These are phyloP conservation scores for Nerophis ophidion DNA, from an alignment of 2,113 vertebrate genomes.

Conservation along the genomic window DNA sequence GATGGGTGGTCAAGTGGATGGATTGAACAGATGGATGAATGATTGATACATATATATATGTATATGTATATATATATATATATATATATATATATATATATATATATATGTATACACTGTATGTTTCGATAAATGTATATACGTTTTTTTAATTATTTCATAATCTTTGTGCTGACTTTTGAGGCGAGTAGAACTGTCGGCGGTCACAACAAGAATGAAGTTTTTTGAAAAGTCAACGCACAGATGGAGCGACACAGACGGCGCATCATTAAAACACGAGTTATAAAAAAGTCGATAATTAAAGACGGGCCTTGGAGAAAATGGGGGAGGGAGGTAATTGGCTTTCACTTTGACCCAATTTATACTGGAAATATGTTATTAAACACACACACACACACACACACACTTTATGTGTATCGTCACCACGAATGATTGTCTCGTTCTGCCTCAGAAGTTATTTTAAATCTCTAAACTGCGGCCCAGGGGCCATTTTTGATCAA, in stretches of 20 bases:
- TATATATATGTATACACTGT: too few relatives aligned
- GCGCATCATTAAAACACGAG: conserved; percentile 55
- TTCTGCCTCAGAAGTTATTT: neutral
- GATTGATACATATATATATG: too few relatives aligned
- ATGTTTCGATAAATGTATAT: too few relatives aligned
- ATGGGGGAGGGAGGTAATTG: conserved; percentile 55
- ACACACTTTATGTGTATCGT: neutral
- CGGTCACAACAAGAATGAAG: neutral
- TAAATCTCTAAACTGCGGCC: neutral
- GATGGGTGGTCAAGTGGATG: too few relatives aligned
- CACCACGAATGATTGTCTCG: neutral
- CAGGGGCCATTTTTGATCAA: too few relatives aligned
- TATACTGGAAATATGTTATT: conserved; percentile 55
- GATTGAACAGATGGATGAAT: too few relatives aligned
- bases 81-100: too few relatives aligned
- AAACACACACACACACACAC: conserved; percentile 12
- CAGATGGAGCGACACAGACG: conserved; percentile 26
- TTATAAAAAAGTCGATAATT: conserved; percentile 70
- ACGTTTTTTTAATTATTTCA: too few relatives aligned
- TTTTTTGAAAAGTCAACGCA: conserved; percentile 39
- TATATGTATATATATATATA: too few relatives aligned
- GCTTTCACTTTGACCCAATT: conserved; percentile 64
- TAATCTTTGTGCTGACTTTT: too few relatives aligned
- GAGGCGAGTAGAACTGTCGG: too few relatives aligned
- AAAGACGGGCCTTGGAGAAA: conserved; percentile 51